A percentile compares a stretch with the other conserved stretches of the same genome.
Conservation (phyloP, 1,140 invertebrate species). For the Asobara japonica region DNA sequence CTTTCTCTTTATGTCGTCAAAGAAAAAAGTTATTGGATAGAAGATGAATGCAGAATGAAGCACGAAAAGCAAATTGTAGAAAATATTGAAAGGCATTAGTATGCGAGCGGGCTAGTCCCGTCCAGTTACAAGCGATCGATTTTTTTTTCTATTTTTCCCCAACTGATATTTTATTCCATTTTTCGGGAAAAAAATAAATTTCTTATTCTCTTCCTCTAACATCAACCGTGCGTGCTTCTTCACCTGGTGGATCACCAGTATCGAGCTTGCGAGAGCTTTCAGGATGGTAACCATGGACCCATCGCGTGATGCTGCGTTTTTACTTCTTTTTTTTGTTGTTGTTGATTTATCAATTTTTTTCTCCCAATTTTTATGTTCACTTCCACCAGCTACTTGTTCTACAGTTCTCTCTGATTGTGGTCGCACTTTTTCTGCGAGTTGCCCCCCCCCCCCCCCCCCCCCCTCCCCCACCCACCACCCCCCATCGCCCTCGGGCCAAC, state of each 20-base stretch:
- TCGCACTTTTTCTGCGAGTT: slow-evolving; percentile 41
- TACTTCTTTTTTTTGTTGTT: neutral
- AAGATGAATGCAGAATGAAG: slow-evolving; percentile 13
- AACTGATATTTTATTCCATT: slow-evolving; percentile 12
- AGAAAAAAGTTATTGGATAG: slow-evolving; percentile 4
- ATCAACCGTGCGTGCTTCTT: slow-evolving; percentile 4
- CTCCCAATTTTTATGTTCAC: neutral
- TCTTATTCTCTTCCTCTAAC: neutral
- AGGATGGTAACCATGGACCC: neutral
- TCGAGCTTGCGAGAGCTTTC: neutral
- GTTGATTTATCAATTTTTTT: slow-evolving; percentile 25
- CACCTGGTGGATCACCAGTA: neutral
- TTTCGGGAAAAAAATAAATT: neutral
- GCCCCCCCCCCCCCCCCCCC: slow-evolving; percentile 25
- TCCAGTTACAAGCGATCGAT: slow-evolving; percentile 26
- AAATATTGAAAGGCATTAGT: slow-evolving; percentile 32
- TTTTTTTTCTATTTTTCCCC: neutral
- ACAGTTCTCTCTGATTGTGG: slow-evolving; percentile 46
- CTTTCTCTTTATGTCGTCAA: neutral
- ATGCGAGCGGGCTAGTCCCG: slow-evolving; percentile 32
- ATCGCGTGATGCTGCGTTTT: neutral
- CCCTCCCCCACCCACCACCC: slow-evolving; percentile 25
- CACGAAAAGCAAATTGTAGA: neutral
- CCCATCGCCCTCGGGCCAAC: slow-evolving; percentile 35
- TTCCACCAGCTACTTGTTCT: slow-evolving; percentile 19